Base-by-base conservation (phyloP, 2,888 invertebrate species). In the Andrena haemorrhoa region DNA sequence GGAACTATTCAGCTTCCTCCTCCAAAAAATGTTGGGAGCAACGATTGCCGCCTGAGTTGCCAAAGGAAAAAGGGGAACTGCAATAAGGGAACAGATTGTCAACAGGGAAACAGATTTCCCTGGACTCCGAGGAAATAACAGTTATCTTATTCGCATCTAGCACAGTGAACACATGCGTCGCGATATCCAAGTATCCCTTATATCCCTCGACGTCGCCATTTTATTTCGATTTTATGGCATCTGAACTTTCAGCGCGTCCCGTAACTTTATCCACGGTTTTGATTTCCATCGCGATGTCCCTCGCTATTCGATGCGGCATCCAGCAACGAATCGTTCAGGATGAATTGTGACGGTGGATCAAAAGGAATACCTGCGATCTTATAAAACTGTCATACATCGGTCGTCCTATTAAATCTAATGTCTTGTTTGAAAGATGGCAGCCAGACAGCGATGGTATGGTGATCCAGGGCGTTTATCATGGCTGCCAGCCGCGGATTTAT, bases 401-500 rank as follows among this genome's bases (percentile, higher is more conserved):
- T 35, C 41, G 51, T 69, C 61, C 51, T 75, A 82, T 79, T 75
- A 83, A 82, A 83, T 78, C 71, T 73, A 79, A 87, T 58, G 76
- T 80, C 75, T 53, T 7, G 60, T 81, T 85, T 78, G 85, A 87
- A 80, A 71, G 77, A 85, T 79, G 61, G 66, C 70, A 63, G 47
- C n/a, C 61, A 64, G 65, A 60, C 58, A 61, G 33, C 49, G 53
- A 51, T 68, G 12, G 49, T 12, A 61, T 3, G 75, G 69, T 77
- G 75, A 85, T 75, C 69, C 73, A 51, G 53, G 41, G 41, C 79
- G 82, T 85, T 87, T 87, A 74, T 88, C 87, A 88, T 53, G 74
- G 61, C 83, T 79, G 75, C 80, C 83, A 79, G 53, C 41, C 63
- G 47, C n/a, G 23, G 75, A 89, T 87, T 87, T 88, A 87, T 87